Evolutionary conservation across 1,140 invertebrate genomes (phyloP).

Genomic region (Drosophila subobscura): DNA sequence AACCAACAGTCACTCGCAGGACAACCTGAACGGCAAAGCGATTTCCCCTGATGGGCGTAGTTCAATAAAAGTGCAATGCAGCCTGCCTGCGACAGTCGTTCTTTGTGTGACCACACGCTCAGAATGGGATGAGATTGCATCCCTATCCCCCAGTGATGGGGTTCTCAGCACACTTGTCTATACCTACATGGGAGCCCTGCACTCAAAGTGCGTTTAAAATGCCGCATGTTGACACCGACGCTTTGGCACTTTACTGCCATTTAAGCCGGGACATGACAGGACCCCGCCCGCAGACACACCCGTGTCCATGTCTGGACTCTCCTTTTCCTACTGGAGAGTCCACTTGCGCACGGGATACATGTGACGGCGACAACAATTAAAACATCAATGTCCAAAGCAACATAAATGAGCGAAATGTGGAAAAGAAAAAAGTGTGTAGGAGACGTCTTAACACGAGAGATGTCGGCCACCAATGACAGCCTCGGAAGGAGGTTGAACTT

Average conservation of each 20-base stretch:
- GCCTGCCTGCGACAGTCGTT: slow-evolving; percentile 25
- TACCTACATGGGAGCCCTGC: slow-evolving; percentile 26
- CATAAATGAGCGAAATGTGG: neutral
- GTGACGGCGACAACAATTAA: slow-evolving; percentile 46
- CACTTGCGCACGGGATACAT: slow-evolving; percentile 21
- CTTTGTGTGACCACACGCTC: slow-evolving; percentile 51
- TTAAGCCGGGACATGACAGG: slow-evolving; percentile 36
- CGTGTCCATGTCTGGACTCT: slow-evolving; percentile 9
- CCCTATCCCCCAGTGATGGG: neutral
- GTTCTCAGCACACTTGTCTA: neutral
- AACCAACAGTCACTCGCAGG: slow-evolving; percentile 36
- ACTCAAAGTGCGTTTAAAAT: slow-evolving; percentile 71
- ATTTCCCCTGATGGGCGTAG: neutral
- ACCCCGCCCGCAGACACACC: slow-evolving; percentile 22
- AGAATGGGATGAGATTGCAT: slow-evolving; percentile 34
- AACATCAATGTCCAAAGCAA: slow-evolving; percentile 34
- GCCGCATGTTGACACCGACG: slow-evolving; percentile 62
- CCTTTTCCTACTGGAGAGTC: neutral
- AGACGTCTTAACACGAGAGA: slow-evolving; percentile 5
- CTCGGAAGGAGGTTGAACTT: neutral
- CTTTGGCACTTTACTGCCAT: slow-evolving; percentile 58
- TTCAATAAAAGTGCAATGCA: slow-evolving; percentile 33
- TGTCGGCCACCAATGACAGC: slow-evolving; percentile 7
- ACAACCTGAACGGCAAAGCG: slow-evolving; percentile 18
- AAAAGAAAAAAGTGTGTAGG: neutral